Base-by-base conservation (phyloP, 37 sponge, comb jelly and placozoan genomes). In the Hormiphora californensis region DNA sequence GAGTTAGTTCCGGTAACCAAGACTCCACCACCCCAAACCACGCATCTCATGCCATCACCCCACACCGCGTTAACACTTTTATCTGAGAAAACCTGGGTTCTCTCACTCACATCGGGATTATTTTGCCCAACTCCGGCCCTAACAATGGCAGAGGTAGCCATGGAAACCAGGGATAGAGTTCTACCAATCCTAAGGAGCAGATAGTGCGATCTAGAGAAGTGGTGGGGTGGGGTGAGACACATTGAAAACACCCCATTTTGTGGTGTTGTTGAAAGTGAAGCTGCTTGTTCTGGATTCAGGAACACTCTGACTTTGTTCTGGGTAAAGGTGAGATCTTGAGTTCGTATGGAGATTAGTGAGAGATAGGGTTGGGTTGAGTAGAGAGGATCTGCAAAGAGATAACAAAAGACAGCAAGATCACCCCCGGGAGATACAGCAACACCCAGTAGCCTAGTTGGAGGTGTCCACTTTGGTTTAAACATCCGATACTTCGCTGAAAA, bases 161-260 rank as follows among this genome's bases (percentile, higher is more conserved):
- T 41, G 35, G 81, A 73, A 4, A 73, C 81, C 43, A 73, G 40
- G 46, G 43, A 12, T 46, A 73, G 21, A 2, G 81, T 43, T 28
- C 43, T 73, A 30, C 38, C 81, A 27, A 73, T 73, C 44, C 25
- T 73, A 15, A 73, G 12, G 44, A 73, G 21, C 4, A 41, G 36
- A 40, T 73, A 73, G 17, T n/a, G 21, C 21, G 81, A 17, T 21
- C 43, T 73, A 25, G 81, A 43, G 22, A 73, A 46, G 81, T 40
- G 43, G 46, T 73, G 81, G 4, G 81, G 81, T 73, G 81, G 81
- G 9, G 81, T 36, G 9, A 73, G 35, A 40, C 81, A 73, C 21
- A 27, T 43, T 22, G 44, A 21, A 40, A 73, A 73, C 27, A 4
- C 27, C 4, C n/a, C 1, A 19, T 30, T 33, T n/a, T n/a, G n/a